Evolutionary conservation across 92 coral and sea anemone genomes (phyloP), one percentile per base, ranked within the genome.

Genomic region (Zoanthus sansibaricus): DNA sequence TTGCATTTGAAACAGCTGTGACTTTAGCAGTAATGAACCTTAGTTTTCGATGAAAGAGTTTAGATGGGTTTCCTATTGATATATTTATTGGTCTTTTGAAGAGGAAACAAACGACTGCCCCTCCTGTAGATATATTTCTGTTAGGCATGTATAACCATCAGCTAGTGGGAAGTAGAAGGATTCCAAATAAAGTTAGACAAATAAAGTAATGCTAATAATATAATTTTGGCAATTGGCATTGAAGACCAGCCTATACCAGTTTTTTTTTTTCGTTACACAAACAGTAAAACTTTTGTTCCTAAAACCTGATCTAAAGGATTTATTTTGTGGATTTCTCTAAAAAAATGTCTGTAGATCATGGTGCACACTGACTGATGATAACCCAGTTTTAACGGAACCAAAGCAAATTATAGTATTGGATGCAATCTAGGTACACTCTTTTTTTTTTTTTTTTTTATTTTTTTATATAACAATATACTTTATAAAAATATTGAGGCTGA

Each of bases 101-200:
- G 25, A 42, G 54, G 55, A 71, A 18, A 71, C 21, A 42, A 44
- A 44, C 3, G 54, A 25, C 69, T 61, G 69, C 69, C 69, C 69
- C 54, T 72, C 76, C 54, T 44, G 54, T 72, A n/a, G n/a, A 0
- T 72, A 44, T 44, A 44, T 72, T 71, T 37, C 76, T 37, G 51
- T 71, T 37, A 37, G 76, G 20, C 76, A 51, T 12, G 76, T 52
- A 11, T 71, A 72, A 11, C 76, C 76, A 44, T 72, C 76, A 2
- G 76, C 76, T 42, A 72, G 76, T 72, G 76, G 76, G 21, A 52
- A 72, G 25, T 72, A 72, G 15, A 72, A 37, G 76, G 76, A 52
- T 42, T 72, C 42, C 25, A 72, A 37, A 44, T 72, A 52, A 72
- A 72, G 76, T 44, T 72, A 25, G 25, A 25, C 25, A 25, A 25